These are phyloP conservation scores for Hassar affinis DNA, from an alignment of 2,113 vertebrate genomes.

Conservation along the genomic window DNA sequence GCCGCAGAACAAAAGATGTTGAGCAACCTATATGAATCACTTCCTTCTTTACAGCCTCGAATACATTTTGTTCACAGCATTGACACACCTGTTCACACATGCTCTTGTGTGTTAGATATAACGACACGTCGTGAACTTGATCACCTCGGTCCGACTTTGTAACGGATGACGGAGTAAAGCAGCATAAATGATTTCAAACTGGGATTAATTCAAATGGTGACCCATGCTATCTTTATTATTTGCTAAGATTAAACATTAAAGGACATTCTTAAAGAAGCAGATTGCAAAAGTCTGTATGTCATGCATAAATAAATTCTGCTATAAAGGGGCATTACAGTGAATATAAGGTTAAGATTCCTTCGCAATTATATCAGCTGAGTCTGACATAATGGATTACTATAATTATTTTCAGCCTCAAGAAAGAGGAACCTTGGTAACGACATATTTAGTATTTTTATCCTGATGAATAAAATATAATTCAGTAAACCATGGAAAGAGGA, in stretches of 20 bases:
- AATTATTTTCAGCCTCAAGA: neutral
- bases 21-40: neutral
- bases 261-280: neutral
- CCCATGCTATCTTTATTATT: neutral
- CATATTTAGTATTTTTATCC: neutral
- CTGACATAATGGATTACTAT: neutral
- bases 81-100: neutral
- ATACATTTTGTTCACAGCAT: neutral
- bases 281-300: neutral
- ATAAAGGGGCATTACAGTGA: neutral
- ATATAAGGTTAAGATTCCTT: neutral
- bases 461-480: neutral
- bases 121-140: neutral
- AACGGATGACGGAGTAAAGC: neutral
- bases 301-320: neutral
- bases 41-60: conserved; percentile 1
- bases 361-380: neutral
- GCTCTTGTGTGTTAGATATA: neutral
- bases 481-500: neutral
- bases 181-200: neutral
- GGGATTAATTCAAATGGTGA: neutral
- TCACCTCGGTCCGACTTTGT: neutral
- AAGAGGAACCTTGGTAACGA: neutral
- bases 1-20: conserved; percentile 3
- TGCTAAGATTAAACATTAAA: neutral